Evolutionary conservation across 2,888 invertebrate species (phyloP), one percentile per base, ranked within the genome.

Genomic region (Andrena bicolor): DNA sequence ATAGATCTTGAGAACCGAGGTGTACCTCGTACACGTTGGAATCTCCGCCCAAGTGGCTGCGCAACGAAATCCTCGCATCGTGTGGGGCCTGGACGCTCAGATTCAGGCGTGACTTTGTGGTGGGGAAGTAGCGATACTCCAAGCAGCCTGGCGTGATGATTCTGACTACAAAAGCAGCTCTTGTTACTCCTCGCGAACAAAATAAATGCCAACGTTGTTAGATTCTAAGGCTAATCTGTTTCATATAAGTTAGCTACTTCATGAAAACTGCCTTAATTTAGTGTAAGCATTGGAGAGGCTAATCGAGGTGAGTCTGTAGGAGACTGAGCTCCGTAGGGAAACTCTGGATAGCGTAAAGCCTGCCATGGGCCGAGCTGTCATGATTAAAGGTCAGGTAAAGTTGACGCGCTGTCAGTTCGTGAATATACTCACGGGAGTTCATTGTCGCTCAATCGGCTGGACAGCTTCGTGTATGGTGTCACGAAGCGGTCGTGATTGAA

Each of bases 1-100:
- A 8, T 32, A 56, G 7, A 10, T 8, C 26, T 26, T 23, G 32
- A 10, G 61, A 60, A 10, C 7, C 32, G 6, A 13, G 10, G 69
- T 58, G 71, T 87, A 91, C 91, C 82, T 92, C 91, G 26, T 92
- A 92, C 5, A 87, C 74, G 61, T 90, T 87, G 5, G 91, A 92
- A 30, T 91, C 90, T 6, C 87, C 87, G 61, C 84, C 88, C 13
- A 91, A 85, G 69, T 90, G 90, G n/a, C 89, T 90, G 69, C 91
- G 86, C 20, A 92, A 81, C 48, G 89, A 86, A 51, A 92, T 89
- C 71, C 91, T 89, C 26, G 91, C 91, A 80, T 92, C 91, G 10
- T 91, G 89, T 41, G 81, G 79, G 23, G 91, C 89, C 75, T 85
- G 83, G 63, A 92, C 81, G 56, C 83, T 85, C 8, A 91, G 75